Percentiles rank a stretch among this genome's conserved stretches.
These are phyloP conservation scores for Erinaceus europaeus DNA, from an alignment of 2,113 vertebrate genomes.

Conservation along the genomic window DNA sequence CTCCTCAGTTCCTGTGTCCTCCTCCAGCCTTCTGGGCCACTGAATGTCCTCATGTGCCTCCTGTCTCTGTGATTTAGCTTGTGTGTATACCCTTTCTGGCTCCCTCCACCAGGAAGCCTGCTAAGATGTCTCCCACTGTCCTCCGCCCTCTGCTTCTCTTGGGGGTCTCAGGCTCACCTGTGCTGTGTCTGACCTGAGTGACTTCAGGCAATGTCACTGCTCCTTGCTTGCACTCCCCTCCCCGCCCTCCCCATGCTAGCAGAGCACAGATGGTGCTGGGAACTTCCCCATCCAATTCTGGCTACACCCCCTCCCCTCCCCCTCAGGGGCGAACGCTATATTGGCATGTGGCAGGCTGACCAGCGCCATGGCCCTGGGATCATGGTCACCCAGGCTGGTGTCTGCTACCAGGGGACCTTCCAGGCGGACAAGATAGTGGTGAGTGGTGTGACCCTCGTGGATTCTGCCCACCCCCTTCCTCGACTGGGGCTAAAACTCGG, in stretches of 20 bases:
- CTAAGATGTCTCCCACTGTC: no score
- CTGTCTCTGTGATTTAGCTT: background rate
- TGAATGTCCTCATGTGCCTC: accelerated
- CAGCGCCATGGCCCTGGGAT: conserved; percentile 80
- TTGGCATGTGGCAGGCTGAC: conserved; percentile 83
- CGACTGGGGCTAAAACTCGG: background rate
- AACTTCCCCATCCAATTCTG: background rate
- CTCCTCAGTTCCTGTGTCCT: background rate
- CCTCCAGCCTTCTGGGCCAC: background rate
- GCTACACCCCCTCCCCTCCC: background rate
- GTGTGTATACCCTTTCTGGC: accelerated
- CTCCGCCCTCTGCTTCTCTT: background rate
- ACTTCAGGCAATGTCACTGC: background rate
- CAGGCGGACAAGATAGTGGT: conserved; percentile 82
- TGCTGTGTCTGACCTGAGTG: background rate
- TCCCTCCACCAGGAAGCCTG: background rate
- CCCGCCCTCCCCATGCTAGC: accelerated
- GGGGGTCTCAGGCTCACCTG: background rate
- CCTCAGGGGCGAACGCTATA: conserved; percentile 82
- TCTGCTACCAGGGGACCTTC: conserved; percentile 84
- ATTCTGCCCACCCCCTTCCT: background rate
- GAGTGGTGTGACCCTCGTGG: conserved; percentile 45
- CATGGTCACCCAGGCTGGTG: conserved; percentile 81
- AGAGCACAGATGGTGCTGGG: background rate
- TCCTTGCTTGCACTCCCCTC: background rate